Percentiles rank a stretch among this genome's conserved stretches.
Conservation (phyloP, 2,113 vertebrate genomes). For the Myiopsitta monachus region DNA sequence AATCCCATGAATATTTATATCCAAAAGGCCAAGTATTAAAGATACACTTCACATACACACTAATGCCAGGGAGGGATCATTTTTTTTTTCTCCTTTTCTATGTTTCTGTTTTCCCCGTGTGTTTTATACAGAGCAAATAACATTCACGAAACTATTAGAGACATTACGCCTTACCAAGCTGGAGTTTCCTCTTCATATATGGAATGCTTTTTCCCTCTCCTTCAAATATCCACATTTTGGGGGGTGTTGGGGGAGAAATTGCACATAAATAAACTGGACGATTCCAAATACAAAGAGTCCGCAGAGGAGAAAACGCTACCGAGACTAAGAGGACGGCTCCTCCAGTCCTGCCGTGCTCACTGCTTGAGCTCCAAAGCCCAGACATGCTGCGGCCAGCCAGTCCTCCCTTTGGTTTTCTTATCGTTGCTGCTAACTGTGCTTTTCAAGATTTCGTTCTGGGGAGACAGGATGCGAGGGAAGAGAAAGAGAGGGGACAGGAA, state of each 20-base stretch:
- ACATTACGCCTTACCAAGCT: constrained; percentile 83
- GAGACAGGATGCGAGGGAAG: background rate
- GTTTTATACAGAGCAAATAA: constrained; percentile 75
- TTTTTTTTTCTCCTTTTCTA: background rate
- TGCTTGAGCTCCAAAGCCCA: constrained; percentile 99
- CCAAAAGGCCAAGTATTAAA: constrained; percentile 78
- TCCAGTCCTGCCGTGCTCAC: constrained; percentile 73
- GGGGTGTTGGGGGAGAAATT: constrained; percentile 82
- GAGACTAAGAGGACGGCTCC: constrained; percentile 56
- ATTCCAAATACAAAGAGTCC: constrained; percentile 81
- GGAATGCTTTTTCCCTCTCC: constrained; percentile 84
- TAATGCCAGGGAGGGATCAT: constrained; percentile 72
- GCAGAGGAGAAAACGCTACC: constrained; percentile 56
- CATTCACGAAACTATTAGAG: constrained; percentile 78
- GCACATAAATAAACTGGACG: constrained; percentile 90
- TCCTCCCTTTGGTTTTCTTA: constrained; percentile 98
- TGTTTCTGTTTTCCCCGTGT: constrained; percentile 51
- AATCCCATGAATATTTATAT: constrained; percentile 81
- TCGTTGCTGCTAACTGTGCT: constrained; percentile 88
- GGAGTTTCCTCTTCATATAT: constrained; percentile 86
- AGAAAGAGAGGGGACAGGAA: background rate
- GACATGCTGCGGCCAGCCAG: constrained; percentile 98
- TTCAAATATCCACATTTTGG: constrained; percentile 83
- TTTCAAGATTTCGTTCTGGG: constrained; percentile 93
- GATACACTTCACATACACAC: constrained; percentile 85